These are phyloP conservation scores for Sweltsa coloradensis DNA, from an alignment of 1,140 invertebrate species.

Conservation along the genomic window DNA sequence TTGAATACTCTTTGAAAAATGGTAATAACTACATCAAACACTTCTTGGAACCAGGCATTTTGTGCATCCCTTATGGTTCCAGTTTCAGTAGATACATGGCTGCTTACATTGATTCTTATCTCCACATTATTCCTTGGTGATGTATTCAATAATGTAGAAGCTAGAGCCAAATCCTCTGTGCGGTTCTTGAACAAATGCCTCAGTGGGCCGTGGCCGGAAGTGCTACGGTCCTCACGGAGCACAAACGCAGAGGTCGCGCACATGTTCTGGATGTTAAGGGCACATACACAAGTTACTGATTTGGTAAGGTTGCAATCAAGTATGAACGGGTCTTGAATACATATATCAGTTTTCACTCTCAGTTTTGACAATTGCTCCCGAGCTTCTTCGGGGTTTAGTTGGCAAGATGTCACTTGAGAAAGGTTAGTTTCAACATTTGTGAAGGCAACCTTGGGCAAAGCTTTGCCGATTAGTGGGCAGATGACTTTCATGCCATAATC, in stretches of 20 bases:
- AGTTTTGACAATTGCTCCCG: conserved; percentile 6
- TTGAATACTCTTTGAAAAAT: too few relatives aligned
- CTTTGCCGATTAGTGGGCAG: conserved; percentile 33
- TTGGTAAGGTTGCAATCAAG: conserved; percentile 34
- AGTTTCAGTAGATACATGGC: too few relatives aligned
- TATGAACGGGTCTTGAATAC: conserved; percentile 38
- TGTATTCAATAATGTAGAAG: not conserved
- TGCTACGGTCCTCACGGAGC: too few relatives aligned
- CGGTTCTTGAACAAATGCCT: not conserved
- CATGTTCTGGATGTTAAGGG: not conserved
- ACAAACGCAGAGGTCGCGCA: not conserved
- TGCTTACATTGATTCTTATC: not conserved
- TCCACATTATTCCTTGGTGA: not conserved
- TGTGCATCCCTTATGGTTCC: too few relatives aligned
- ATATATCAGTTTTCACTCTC: conserved; percentile 25
- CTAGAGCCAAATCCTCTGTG: not conserved
- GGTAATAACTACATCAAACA: too few relatives aligned
- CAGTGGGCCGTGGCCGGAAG: too few relatives aligned
- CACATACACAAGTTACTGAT: conserved; percentile 16
- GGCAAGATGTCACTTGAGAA: not conserved
- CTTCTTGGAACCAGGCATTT: too few relatives aligned
- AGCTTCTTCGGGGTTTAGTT: conserved; percentile 18
- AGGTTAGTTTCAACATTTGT: conserved; percentile 21
- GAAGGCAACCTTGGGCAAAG: conserved; percentile 25
- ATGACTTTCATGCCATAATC: conserved; percentile 31